Base-by-base conservation (phyloP, 2,888 invertebrate genomes). In the Lumbricus terrestris region DNA sequence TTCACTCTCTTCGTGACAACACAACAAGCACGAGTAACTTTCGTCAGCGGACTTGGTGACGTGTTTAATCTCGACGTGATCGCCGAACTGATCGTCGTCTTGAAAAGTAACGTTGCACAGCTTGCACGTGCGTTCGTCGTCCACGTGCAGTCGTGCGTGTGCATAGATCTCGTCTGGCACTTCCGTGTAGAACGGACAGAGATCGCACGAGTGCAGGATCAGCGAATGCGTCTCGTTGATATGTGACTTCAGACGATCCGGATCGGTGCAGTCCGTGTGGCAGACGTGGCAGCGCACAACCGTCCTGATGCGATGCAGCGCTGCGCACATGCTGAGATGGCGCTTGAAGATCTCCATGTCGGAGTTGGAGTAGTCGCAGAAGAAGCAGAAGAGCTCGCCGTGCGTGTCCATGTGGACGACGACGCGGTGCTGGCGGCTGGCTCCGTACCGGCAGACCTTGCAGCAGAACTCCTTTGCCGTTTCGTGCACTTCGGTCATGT, bases 321-420 rank as follows among this genome's bases (percentile, higher is more conserved):
- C 38, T 1, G 88, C 37, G 42, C 92, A 92, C 18, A 88, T 88
- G 40, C 90, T 90, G 38, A 91, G 35, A 83, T 92, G 92, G 33
- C 83, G 88, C 85, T 89, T 89, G 90, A 90, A 92, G 37, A 82
- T 54, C 29, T 91, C 91, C 34, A 90, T 47, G 85, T 92, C 90
- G 34, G 85, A 82, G 29, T 91, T 91, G 69, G 89, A 90, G 88
- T 91, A 92, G 16, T 91, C 90, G 40, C 92, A 92, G 88, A 90
- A 90, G 42, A 91, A 54, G 89, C 92, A 92, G 89, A 90, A 91
- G 40, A 92, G 89, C 88, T 91, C 91, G n/a, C 91, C 91, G 82
- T 92, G 92, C 18, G 89, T 90, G n/a, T 90, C 88, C 92, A 92
- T 92, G 91, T 92, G 92, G 69, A 85, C 90, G 90, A 92, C 88